These are phyloP conservation scores for Nowickia ferox DNA, from an alignment of 2,888 invertebrate genomes.

Conservation along the genomic window DNA sequence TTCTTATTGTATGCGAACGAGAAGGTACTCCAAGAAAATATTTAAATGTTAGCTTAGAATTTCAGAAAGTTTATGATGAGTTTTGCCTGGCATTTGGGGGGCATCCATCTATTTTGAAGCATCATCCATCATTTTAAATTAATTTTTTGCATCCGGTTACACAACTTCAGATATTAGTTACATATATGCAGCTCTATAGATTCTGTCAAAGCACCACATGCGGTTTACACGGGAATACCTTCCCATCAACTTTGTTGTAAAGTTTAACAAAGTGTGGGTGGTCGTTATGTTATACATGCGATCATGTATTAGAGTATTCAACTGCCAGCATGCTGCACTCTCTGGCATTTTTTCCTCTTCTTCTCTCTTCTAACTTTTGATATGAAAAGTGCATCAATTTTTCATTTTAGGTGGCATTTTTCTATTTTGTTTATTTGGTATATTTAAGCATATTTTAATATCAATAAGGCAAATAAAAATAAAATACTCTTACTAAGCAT, in stretches of 20 bases:
- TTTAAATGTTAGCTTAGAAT: not conserved
- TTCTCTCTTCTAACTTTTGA: constrained; percentile 48
- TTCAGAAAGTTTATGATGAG: not conserved
- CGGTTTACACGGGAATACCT: not conserved
- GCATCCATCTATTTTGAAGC: no score
- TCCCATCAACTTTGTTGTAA: constrained; percentile 45
- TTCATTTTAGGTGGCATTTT: constrained; percentile 71
- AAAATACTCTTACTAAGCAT: constrained; percentile 12
- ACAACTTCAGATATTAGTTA: no score
- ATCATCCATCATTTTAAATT: no score
- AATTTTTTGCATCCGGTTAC: no score
- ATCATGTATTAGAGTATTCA: constrained; percentile 30
- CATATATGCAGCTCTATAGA: no score
- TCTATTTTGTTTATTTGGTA: constrained; percentile 40
- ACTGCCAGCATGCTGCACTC: constrained; percentile 20
- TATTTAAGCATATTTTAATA: constrained; percentile 68
- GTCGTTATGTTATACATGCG: constrained; percentile 60
- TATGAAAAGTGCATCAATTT: constrained; percentile 70
- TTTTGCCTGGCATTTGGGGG: no score
- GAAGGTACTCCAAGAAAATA: constrained; percentile 2
- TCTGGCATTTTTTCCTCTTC: constrained; percentile 11
- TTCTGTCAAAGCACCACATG: not conserved
- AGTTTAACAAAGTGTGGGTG: constrained; percentile 65
- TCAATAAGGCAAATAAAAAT: constrained; percentile 61
- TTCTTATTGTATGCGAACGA: not conserved